Base-by-base conservation (phyloP, 2,797 vertebrate species). In the Hypotaenidia okinawae region DNA sequence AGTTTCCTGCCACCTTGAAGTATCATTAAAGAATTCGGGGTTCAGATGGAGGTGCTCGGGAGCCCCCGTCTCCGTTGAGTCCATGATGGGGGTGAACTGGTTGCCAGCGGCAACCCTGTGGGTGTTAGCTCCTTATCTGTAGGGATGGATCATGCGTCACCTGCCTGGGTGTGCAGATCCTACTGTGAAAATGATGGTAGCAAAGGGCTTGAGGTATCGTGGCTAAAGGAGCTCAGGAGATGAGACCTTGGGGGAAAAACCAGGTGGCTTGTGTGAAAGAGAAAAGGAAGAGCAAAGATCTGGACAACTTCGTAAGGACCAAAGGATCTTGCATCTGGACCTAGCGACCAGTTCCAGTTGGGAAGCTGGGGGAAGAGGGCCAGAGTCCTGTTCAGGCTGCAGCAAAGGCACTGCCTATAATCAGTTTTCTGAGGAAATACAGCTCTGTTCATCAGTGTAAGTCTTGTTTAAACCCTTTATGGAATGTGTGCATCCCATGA, bases 291-390 rank as follows among this genome's bases (percentile, higher is more conserved):
- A 41, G 6, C 23, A 35, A 54, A 63, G 6, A 27, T 43, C 10
- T 32, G 43, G 33, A 87, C 33, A 63, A 1, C 21, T 1, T 22
- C 3, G 0, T 1, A 7, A 7, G 32, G 45, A 16, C 10, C 5
- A 37, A 13, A 66, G 25, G 18, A 33, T 39, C 43, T 28, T 3
- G 47, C 17, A 11, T 7, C 45, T 39, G 12, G 5, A 4, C 1
- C 0, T 0, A 28, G 32, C 1, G 0, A 33, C 54, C 55, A 16
- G 30, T 58, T 77, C 27, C 39, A 14, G 17, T 1, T 33, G 35
- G 87, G 51, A 61, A 37, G 13, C 41, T n/a, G 32, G 14, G 62
- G 37, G 62, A 39, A 55, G 32, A 55, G 32, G 11, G 19, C 16
- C 54, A 4, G 2, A 23, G 24, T 61, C 47, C 41, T 15, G 0